Evolutionary conservation across 53 echinoderm and acorn worm species (phyloP).

Genomic region (Paelopatides confundens): DNA sequence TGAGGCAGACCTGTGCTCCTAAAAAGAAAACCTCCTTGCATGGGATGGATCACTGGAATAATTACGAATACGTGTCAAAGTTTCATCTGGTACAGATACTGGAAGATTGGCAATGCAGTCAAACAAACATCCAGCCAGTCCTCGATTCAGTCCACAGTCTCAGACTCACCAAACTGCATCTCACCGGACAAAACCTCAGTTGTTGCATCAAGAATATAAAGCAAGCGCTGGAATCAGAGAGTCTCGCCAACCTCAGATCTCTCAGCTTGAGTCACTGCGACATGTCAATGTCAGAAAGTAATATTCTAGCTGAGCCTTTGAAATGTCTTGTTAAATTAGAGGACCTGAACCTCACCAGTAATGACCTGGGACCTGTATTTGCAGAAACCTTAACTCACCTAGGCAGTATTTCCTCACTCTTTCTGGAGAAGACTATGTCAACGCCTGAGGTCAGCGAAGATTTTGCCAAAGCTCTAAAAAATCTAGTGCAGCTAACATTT

Average conservation of each 20-base stretch:
- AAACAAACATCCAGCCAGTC: slow-evolving; percentile 1
- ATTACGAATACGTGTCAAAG: slow-evolving; percentile 29
- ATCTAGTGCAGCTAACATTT: not conserved
- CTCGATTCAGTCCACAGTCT: not conserved
- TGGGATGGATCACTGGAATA: slow-evolving; percentile 26
- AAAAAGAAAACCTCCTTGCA: not conserved
- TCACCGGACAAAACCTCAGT: slow-evolving; percentile 1
- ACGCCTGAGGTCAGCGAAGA: not conserved
- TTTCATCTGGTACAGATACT: slow-evolving; percentile 26
- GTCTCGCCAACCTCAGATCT: not conserved
- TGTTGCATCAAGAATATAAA: not conserved
- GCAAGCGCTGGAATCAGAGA: not conserved
- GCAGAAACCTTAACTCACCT: not conserved
- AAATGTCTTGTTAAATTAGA: not conserved
- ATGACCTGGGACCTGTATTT: slow-evolving; percentile 15
- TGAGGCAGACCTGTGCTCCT: not conserved
- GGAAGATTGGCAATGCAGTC: slow-evolving; percentile 27
- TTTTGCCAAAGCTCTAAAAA: slow-evolving; percentile 10
- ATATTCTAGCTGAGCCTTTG: not conserved
- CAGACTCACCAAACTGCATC: not conserved
- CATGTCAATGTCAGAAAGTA: not conserved
- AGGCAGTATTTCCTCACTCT: not conserved
- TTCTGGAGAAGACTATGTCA: slow-evolving; percentile 24
- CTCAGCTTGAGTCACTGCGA: slow-evolving; percentile 28
- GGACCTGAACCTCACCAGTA: slow-evolving; percentile 28